These are phyloP conservation scores for Pipra filicauda DNA, from an alignment of 2,113 vertebrate species.

Conservation along the genomic window DNA sequence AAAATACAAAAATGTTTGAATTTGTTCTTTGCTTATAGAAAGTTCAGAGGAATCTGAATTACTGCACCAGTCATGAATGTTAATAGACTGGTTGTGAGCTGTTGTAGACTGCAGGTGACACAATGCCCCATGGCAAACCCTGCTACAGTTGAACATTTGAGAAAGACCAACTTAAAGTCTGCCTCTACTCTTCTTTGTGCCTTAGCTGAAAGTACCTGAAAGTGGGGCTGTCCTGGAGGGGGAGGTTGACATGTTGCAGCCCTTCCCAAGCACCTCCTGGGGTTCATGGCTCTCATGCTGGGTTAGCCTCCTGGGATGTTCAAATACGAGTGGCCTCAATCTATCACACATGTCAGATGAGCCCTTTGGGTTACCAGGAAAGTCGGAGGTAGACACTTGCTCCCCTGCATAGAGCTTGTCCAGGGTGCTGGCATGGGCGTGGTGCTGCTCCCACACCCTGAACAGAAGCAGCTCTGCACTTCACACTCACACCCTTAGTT, in stretches of 20 bases:
- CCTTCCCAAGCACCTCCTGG: background rate
- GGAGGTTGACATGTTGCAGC: background rate
- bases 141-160: background rate
- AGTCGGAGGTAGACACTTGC: rapidly evolving
- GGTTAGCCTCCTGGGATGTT: background rate
- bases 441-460: rapidly evolving
- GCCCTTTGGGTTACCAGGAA: background rate
- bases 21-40: background rate
- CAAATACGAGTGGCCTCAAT: background rate
- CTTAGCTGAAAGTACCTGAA: background rate
- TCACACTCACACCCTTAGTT: background rate
- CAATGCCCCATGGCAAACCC: background rate
- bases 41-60: background rate
- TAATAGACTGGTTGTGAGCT: background rate
- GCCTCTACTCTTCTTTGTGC: background rate
- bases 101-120: background rate
- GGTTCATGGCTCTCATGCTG: background rate
- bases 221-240: background rate
- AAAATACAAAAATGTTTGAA: background rate
- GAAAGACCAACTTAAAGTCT: background rate
- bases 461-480: background rate
- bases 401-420: rapidly evolving
- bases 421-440: rapidly evolving
- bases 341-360: background rate
- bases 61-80: background rate